phyloP scores from a whole-genome alignment of 2,113 vertebrate species.

The Amphilophus citrinellus region DNA sequence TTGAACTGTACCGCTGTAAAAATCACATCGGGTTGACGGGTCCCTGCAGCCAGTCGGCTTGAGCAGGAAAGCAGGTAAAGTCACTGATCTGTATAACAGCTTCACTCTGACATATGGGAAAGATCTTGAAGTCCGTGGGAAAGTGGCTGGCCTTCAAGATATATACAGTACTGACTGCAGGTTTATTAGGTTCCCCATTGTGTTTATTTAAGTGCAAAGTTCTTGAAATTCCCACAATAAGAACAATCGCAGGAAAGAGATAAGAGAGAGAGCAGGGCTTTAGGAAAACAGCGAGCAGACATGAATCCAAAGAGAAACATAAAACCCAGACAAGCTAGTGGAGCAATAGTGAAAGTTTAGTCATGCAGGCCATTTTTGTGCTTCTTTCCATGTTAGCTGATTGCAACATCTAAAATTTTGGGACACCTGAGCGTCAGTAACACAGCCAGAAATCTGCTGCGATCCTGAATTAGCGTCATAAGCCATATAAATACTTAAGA shows the following conservation, averaged over 20 bases:
- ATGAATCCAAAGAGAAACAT: background rate
- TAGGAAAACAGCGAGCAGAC: background rate
- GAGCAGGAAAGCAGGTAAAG: slow-evolving; percentile 53
- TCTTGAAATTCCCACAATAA: slow-evolving; percentile 50
- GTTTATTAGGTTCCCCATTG: slow-evolving; percentile 54
- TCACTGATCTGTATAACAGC: slow-evolving; percentile 61
- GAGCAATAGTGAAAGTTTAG: background rate
- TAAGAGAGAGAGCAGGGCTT: background rate
- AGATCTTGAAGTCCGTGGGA: slow-evolving; percentile 54
- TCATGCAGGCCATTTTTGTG: background rate
- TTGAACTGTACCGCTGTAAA: slow-evolving; percentile 43
- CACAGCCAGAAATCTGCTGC: background rate
- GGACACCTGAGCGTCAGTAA: background rate
- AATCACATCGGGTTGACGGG: slow-evolving; percentile 33
- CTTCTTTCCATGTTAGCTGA: background rate
- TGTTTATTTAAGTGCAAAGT: slow-evolving; percentile 51
- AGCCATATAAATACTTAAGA: background rate
- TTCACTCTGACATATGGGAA: slow-evolving; percentile 62
- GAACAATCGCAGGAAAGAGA: slow-evolving; percentile 59
- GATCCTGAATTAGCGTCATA: background rate
- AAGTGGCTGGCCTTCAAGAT: slow-evolving; percentile 24
- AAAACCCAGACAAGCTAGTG: background rate
- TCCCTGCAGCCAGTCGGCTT: slow-evolving; percentile 29
- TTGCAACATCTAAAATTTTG: background rate
- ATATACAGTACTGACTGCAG: slow-evolving; percentile 7